Evolutionary conservation across 2,113 vertebrate species (phyloP).

Genomic region (Mola mola): DNA sequence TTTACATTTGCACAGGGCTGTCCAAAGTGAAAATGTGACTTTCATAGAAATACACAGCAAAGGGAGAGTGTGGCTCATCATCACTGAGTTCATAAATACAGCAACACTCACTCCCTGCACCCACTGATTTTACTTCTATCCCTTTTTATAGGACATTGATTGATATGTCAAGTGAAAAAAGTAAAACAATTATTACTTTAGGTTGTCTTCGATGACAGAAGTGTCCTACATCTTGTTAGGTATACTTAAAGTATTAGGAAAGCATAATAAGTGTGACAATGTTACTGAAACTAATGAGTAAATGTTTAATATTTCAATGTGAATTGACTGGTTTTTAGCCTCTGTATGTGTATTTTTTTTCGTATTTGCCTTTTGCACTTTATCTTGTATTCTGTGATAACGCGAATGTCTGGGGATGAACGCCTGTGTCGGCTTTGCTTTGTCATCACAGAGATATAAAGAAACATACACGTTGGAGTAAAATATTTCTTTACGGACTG

Average conservation of each 20-base stretch:
- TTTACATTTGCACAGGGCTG: conserved; percentile 58
- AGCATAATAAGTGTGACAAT: conserved; percentile 59
- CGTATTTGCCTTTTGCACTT: conserved; percentile 72
- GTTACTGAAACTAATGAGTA: conserved; percentile 46
- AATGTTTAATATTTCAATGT: conserved; percentile 66
- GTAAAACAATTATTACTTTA: conserved; percentile 26
- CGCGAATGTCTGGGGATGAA: conserved; percentile 38
- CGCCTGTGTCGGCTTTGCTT: conserved; percentile 15
- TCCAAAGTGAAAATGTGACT: conserved; percentile 40
- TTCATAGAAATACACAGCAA: conserved; percentile 25
- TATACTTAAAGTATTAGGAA: conserved; percentile 47
- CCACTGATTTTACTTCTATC: conserved; percentile 8
- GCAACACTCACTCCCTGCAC: conserved; percentile 4
- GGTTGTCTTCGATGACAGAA: conserved; percentile 45
- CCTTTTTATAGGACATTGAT: conserved; percentile 11
- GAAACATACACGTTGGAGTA: conserved; percentile 43
- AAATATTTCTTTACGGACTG: conserved; percentile 34
- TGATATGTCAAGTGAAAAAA: conserved; percentile 21
- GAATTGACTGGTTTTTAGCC: conserved; percentile 53
- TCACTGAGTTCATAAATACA: conserved; percentile 34
- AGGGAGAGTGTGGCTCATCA: conserved; percentile 42
- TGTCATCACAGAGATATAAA: conserved; percentile 26
- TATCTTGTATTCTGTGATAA: conserved; percentile 64
- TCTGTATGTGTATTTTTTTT: conserved; percentile 41
- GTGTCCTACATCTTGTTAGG: conserved; percentile 18